Evolutionary conservation across 2,888 invertebrate species (phyloP).

Genomic region (Hofmannophila pseudospretella): DNA sequence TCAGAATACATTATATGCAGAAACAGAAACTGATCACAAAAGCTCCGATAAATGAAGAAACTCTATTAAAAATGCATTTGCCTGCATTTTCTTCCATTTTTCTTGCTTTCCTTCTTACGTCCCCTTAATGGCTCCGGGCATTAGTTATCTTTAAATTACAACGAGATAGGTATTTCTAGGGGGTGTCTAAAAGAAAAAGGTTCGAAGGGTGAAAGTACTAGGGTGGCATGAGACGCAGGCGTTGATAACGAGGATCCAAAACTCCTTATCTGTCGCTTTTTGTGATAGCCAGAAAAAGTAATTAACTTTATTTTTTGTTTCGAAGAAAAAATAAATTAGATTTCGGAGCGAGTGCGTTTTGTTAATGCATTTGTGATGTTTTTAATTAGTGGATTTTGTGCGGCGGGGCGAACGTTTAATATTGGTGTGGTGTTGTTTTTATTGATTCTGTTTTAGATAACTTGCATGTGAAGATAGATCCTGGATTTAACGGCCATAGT

Average conservation of each 20-base stretch:
- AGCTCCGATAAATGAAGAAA: conserved; percentile 2
- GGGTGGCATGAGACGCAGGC: conserved; percentile 39
- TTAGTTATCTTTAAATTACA: conserved; percentile 73
- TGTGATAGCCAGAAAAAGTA: conserved; percentile 67
- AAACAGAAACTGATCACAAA: conserved; percentile 7
- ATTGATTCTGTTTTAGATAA: neutral
- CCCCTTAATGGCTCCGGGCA: conserved; percentile 65
- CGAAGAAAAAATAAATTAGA: conserved; percentile 57
- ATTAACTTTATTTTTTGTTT: conserved; percentile 65
- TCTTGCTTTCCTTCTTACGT: conserved; percentile 32
- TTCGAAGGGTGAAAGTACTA: conserved; percentile 60
- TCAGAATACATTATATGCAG: no score
- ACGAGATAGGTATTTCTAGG: conserved; percentile 54
- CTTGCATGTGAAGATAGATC: neutral
- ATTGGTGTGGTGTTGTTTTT: conserved; percentile 1
- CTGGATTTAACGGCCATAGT: neutral
- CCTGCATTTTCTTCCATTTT: conserved; percentile 47
- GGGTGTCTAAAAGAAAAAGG: conserved; percentile 38
- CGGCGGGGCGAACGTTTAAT: conserved; percentile 14
- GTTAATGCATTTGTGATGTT: conserved; percentile 66
- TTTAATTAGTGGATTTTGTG: conserved; percentile 46
- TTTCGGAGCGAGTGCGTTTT: conserved; percentile 41
- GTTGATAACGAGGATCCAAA: conserved; percentile 67
- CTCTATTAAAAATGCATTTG: conserved; percentile 63
- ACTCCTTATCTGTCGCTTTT: conserved; percentile 61